Evolutionary conservation across 2,797 vertebrate genomes (phyloP), one percentile per base, ranked within the genome.

Genomic region (Malurus splendens): DNA sequence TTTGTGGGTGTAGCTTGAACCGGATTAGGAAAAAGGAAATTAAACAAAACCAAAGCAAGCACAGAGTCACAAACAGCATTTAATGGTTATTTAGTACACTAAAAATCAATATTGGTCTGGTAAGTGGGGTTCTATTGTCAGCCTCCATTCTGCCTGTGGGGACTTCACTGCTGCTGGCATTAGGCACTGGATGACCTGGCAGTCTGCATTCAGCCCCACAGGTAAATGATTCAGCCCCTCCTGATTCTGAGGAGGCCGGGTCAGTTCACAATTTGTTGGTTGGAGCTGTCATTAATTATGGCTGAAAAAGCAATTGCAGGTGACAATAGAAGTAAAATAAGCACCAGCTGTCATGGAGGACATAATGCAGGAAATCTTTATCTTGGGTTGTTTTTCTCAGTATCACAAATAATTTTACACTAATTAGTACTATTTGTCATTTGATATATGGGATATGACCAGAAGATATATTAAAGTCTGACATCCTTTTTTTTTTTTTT

Each of bases 401-500:
- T 39, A 60, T 57, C 42, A 79, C 42, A 66, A 70, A 33, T 60
- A 47, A 71, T 55, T 67, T 38, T 32, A 42, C 30, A 65, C 6
- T 45, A 86, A 55, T 60, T 39, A 60, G 23, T 38, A 11, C 11
- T 44, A 14, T 57, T 84, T 87, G 27, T 44, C 50, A 59, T 74
- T 52, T 64, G 59, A 45, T 61, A 20, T 66, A 24, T 41, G 52
- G n/a, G 10, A 13, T 41, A 47, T 1, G 10, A 28, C 52, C 73
- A 74, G 75, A 60, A 39, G 27, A 80, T 27, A 8, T 45, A 51
- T 38, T 95, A 87, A 96, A 70, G 78, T 64, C 74, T 87, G 67
- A 30, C 23, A 27, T 86, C 89, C 96, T 72, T 90, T 50, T 86
- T 13, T 11, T 36, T 36, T 14, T 89, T 95, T 66, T 93, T 32